These are phyloP conservation scores for Columbina picui DNA, from an alignment of 2,113 vertebrate species.

Conservation along the genomic window DNA sequence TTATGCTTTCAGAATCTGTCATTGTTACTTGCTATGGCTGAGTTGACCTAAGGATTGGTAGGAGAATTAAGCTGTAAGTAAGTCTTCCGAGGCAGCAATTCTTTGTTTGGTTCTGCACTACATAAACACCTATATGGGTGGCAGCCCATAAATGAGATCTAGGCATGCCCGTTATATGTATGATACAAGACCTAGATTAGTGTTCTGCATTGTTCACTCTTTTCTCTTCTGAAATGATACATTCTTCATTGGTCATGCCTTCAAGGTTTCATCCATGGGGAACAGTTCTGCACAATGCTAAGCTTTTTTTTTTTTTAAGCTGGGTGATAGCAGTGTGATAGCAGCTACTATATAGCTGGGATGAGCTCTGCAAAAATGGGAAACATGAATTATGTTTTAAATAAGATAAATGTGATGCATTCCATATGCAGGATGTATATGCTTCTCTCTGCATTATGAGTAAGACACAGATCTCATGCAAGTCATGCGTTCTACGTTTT, in stretches of 20 bases:
- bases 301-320: neutral
- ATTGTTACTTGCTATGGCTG: neutral
- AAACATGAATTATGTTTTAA: neutral
- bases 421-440: slow-evolving; percentile 26
- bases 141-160: slow-evolving; percentile 11
- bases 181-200: neutral
- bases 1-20: neutral
- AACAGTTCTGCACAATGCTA: neutral
- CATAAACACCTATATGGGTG: slow-evolving; percentile 44
- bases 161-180: neutral
- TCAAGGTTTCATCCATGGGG: neutral
- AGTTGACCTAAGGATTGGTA: neutral
- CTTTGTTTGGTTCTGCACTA: neutral
- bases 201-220: neutral
- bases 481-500: slow-evolving; percentile 23
- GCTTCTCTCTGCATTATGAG: neutral
- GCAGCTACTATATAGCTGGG: neutral
- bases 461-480: slow-evolving; percentile 3
- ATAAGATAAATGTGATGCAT: slow-evolving; percentile 17
- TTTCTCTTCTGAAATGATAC: neutral
- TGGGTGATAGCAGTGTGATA: neutral
- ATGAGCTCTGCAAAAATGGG: slow-evolving; percentile 10
- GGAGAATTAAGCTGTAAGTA: slow-evolving; percentile 28
- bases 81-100: slow-evolving; percentile 7
- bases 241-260: neutral